Evolutionary conservation across 2,797 vertebrate species (phyloP).

Genomic region (Hylomyscus alleni): DNA sequence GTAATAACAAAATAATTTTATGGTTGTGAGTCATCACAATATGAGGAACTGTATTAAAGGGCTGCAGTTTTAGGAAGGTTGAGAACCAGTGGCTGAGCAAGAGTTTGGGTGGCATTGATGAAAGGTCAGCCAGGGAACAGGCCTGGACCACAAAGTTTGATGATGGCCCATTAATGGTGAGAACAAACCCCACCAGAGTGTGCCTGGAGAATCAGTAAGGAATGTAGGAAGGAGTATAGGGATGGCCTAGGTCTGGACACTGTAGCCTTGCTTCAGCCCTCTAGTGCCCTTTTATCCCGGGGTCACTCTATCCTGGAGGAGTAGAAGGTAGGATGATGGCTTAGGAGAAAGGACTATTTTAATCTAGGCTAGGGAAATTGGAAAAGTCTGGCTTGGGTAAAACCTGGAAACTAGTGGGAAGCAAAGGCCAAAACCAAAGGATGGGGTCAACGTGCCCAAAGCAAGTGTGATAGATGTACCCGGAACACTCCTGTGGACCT

Average conservation of each 20-base stretch:
- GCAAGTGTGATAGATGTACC: not conserved
- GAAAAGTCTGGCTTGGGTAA: not conserved
- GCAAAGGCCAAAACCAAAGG: not conserved
- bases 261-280: not conserved
- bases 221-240: fast-evolving
- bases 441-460: not conserved
- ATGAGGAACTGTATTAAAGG: not conserved
- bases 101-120: too few species aligned
- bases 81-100: not conserved
- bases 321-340: not conserved
- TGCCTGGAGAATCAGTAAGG: not conserved
- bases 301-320: not conserved
- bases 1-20: not conserved
- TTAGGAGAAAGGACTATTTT: not conserved
- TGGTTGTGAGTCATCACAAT: too few species aligned
- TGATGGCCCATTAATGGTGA: not conserved
- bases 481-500: not conserved
- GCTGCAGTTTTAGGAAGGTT: not conserved
- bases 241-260: not conserved
- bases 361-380: not conserved
- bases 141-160: not conserved
- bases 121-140: not conserved
- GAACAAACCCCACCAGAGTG: not conserved
- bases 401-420: not conserved
- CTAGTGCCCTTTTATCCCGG: not conserved